Base-by-base conservation (phyloP, 1,140 invertebrate species). In the Thaumetopoea pityocampa region DNA sequence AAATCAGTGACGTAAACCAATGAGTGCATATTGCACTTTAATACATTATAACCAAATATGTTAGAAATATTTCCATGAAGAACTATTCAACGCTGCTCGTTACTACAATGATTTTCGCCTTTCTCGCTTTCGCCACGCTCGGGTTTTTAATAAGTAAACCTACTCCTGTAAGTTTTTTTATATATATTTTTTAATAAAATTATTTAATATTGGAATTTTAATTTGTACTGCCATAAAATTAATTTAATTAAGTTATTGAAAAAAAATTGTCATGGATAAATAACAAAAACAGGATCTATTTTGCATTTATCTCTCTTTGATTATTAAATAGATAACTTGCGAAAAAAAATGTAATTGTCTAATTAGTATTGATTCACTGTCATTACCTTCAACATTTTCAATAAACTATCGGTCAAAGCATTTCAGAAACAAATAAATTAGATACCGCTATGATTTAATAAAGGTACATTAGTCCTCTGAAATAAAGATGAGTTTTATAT, bases 81-180 rank as follows among this genome's bases (percentile, higher is more conserved):
- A 53, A 48, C 40, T 49, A 53, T 37, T 55, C 29, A 38, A 29
- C 47, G 26, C 36, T 59, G 29, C 22, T 67, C 29, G 46, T 66
- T 37, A 26, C 58, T 46, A 65, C 50, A 53, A 78, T 78, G 73
- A 46, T 70, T 63, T 66, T 66, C 46, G 52, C 61, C 49, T 52
- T 65, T 48, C 42, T 65, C 32, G 54, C 57, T 59, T 56, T 72
- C 35, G 55, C 53, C 38, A 40, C 63, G 24, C 43, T 73, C 16
- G 64, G 60, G 22, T 45, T 67, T 33, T 53, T 67, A 41, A 43
- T 59, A 15, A 56, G 24, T 9, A 34, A 47, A 37, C 58, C 68
- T 15, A 34, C 51, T 12, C 44, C 51, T 26, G 72, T 78, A 50
- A 74, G 68, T 73, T 36, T 3, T 35, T 22, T 45, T 41, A n/a